Conservation (phyloP, 2,113 vertebrate species). For the Alces alces region DNA sequence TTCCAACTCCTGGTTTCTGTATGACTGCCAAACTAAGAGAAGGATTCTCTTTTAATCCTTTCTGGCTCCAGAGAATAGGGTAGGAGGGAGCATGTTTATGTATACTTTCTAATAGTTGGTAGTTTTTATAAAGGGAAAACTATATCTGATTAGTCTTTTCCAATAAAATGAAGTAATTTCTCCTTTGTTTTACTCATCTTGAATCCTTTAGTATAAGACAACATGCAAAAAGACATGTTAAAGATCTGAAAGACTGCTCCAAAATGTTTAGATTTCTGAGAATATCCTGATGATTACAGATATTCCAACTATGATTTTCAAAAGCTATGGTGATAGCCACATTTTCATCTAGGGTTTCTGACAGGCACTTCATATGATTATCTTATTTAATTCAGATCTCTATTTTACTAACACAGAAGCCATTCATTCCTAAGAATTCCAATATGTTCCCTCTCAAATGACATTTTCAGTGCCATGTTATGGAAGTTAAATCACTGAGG, state of each 20-base stretch:
- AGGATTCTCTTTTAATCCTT: background rate
- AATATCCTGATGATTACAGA: background rate
- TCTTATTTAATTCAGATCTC: constrained; percentile 19
- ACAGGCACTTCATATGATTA: background rate
- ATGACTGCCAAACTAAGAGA: background rate
- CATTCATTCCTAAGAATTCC: background rate
- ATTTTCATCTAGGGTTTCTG: background rate
- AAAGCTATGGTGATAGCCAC: background rate
- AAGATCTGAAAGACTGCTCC: background rate
- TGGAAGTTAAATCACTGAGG: background rate
- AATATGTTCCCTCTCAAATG: background rate
- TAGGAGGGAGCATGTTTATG: background rate
- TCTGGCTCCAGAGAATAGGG: background rate
- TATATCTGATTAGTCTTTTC: background rate
- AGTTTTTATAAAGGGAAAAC: background rate
- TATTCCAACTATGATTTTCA: background rate
- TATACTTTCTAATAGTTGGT: background rate
- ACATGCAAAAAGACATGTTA: background rate
- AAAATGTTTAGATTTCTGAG: background rate
- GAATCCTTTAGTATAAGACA: background rate
- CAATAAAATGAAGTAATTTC: constrained; percentile 3
- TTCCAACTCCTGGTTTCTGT: background rate
- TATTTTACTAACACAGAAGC: background rate
- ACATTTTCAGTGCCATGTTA: background rate
- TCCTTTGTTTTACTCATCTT: background rate